Conservation (phyloP, 2,888 invertebrate genomes). For the Euzophera pinguis region DNA sequence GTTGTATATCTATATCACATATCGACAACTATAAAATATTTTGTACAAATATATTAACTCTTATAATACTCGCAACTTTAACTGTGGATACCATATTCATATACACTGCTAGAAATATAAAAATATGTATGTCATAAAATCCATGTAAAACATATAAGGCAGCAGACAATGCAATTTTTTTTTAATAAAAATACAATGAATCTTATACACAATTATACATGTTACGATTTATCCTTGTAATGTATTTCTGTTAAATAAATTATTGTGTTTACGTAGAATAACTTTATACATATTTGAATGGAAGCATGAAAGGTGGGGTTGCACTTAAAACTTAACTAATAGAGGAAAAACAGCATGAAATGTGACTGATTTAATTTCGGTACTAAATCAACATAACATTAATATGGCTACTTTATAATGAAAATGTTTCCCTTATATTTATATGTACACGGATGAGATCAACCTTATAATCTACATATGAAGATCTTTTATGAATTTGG, state of each 20-base stretch:
- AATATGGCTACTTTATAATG: slow-evolving; percentile 31
- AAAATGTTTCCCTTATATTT: slow-evolving; percentile 27
- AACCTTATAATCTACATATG: slow-evolving; percentile 62
- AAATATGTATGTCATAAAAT: too few species aligned
- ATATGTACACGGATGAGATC: slow-evolving; percentile 76
- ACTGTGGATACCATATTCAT: background rate
- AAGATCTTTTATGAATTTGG: slow-evolving; percentile 74
- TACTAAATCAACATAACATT: slow-evolving; percentile 14
- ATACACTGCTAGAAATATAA: too few species aligned
- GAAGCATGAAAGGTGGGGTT: background rate
- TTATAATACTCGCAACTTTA: slow-evolving; percentile 30
- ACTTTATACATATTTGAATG: background rate
- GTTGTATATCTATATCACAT: slow-evolving; percentile 74
- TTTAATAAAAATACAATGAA: too few species aligned
- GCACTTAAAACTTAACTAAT: background rate
- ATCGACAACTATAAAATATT: slow-evolving; percentile 47
- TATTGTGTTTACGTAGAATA: background rate
- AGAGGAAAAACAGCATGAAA: background rate
- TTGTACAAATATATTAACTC: slow-evolving; percentile 47
- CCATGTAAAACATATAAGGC: too few species aligned
- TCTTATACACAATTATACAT: too few species aligned
- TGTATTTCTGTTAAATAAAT: too few species aligned
- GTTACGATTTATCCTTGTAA: too few species aligned
- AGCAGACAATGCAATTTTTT: too few species aligned
- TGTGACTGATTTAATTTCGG: background rate